A percentile compares a stretch with the other conserved stretches of the same genome.
phyloP scores from a whole-genome alignment of 2,888 invertebrate genomes.

The Pseudanteris insignis region DNA sequence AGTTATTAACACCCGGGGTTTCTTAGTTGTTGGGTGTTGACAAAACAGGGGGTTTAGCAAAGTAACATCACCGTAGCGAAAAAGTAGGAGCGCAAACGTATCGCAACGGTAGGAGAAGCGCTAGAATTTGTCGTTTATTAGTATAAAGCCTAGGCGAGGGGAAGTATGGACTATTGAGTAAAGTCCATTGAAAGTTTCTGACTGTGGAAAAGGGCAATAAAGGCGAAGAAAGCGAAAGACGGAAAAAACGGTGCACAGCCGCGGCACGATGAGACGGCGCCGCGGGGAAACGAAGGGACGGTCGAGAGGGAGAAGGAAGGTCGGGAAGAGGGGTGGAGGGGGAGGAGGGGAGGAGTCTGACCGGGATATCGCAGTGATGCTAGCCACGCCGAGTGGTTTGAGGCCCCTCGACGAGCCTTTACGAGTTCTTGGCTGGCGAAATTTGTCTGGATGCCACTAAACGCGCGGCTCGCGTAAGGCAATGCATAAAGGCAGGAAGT shows the following conservation, averaged over 20 bases:
- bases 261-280: neutral
- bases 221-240: slow-evolving; percentile 30
- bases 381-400: slow-evolving; percentile 22
- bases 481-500: slow-evolving; percentile 36
- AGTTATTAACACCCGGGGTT: no score
- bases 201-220: slow-evolving; percentile 39
- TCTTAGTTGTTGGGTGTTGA: no score
- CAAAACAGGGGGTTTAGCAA: no score
- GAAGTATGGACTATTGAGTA: slow-evolving; percentile 57
- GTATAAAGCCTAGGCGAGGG: slow-evolving; percentile 50
- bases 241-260: slow-evolving; percentile 26
- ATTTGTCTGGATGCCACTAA: slow-evolving; percentile 60
- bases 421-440: slow-evolving; percentile 62
- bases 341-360: slow-evolving; percentile 13
- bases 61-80: slow-evolving; percentile 17
- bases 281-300: slow-evolving; percentile 9
- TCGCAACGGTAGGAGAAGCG: slow-evolving; percentile 45
- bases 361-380: slow-evolving; percentile 33
- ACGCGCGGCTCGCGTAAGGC: slow-evolving; percentile 12
- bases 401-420: slow-evolving; percentile 52
- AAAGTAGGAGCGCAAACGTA: slow-evolving; percentile 50
- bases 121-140: slow-evolving; percentile 62
- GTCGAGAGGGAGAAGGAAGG: no score
- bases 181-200: slow-evolving; percentile 59
- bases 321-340: slow-evolving; percentile 16